phyloP scores from a whole-genome alignment of 2,888 invertebrate genomes.

The Thysanoteuthis rhombus region DNA sequence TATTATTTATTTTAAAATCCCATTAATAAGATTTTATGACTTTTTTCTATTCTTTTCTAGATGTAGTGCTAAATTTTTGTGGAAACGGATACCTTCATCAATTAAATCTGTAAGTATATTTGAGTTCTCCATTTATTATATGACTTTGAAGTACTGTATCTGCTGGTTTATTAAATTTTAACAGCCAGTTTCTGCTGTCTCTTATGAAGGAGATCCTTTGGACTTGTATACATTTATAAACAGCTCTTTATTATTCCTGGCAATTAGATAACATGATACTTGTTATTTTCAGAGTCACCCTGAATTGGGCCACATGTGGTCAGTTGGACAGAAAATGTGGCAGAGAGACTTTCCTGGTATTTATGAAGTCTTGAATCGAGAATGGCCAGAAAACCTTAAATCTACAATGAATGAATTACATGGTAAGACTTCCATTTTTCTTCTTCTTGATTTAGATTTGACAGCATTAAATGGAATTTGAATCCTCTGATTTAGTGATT shows the following conservation, averaged over 20 bases:
- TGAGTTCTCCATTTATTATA: too few species aligned
- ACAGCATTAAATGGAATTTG: too few species aligned
- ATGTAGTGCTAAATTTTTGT: slow-evolving; percentile 89
- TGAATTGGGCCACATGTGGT: slow-evolving; percentile 83
- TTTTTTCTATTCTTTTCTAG: slow-evolving; percentile 70
- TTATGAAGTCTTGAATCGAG: slow-evolving; percentile 78
- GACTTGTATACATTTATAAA: background rate
- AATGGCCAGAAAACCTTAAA: slow-evolving; percentile 84
- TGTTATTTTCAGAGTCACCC: slow-evolving; percentile 44
- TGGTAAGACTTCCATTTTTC: slow-evolving; percentile 72
- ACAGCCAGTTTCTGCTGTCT: too few species aligned
- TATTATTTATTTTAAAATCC: too few species aligned
- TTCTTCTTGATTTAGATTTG: background rate
- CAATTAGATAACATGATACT: too few species aligned
- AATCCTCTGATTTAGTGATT: too few species aligned
- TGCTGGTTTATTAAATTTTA: too few species aligned
- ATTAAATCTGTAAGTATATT: slow-evolving; percentile 72
- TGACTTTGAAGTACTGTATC: background rate
- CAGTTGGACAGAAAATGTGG: slow-evolving; percentile 86
- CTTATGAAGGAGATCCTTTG: background rate
- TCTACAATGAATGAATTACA: slow-evolving; percentile 83
- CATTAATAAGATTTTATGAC: background rate
- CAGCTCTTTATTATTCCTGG: background rate
- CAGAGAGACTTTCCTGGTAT: slow-evolving; percentile 83
- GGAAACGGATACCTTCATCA: slow-evolving; percentile 87